Conservation (phyloP, 2,797 vertebrate species). For the Alectoris magna region DNA sequence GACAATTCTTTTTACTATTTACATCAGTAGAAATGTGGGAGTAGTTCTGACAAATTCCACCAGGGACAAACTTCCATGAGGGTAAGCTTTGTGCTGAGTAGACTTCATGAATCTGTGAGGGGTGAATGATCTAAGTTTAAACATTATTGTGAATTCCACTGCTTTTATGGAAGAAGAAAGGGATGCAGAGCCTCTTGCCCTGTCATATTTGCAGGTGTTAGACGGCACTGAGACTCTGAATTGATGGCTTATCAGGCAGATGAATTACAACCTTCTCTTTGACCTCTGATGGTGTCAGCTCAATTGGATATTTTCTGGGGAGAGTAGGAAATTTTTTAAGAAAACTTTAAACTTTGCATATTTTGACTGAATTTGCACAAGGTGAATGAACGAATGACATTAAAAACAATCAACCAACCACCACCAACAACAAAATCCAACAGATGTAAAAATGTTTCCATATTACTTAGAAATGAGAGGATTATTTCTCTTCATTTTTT, state of each 20-base stretch:
- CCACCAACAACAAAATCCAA: accelerated
- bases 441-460: neutral
- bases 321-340: neutral
- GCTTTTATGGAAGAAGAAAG: neutral
- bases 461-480: neutral
- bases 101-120: neutral
- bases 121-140: neutral
- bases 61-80: neutral
- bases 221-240: neutral
- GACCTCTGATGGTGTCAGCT: neutral
- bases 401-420: neutral
- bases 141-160: neutral
- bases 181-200: neutral
- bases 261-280: neutral
- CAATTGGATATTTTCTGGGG: neutral
- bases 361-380: neutral
- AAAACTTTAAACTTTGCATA: neutral
- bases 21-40: neutral
- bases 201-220: neutral
- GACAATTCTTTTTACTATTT: neutral
- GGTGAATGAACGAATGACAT: neutral
- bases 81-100: neutral
- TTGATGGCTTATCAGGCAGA: neutral
- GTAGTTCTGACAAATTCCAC: neutral
- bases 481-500: neutral